phyloP scores from a whole-genome alignment of 2,797 vertebrate genomes.

The Smutsia temminckii region DNA sequence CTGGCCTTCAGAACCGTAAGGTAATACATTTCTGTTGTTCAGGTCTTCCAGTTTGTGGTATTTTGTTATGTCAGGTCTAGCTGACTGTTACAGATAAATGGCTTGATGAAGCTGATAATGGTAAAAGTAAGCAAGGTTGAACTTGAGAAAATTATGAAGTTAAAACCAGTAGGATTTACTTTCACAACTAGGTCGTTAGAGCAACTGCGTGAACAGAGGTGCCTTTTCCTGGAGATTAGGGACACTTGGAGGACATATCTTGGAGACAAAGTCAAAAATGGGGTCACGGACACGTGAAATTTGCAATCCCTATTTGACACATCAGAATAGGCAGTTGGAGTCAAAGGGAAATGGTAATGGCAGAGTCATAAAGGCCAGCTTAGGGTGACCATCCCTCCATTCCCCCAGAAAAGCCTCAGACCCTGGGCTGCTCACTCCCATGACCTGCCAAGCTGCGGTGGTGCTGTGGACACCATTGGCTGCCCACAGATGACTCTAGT shows the following conservation, averaged over 20 bases:
- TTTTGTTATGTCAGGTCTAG: background rate
- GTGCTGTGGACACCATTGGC: background rate
- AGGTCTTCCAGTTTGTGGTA: no score
- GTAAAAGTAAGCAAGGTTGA: background rate
- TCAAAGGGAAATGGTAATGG: background rate
- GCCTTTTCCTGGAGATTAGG: background rate
- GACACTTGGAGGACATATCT: background rate
- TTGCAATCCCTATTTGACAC: background rate
- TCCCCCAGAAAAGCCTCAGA: background rate
- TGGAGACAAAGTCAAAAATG: background rate
- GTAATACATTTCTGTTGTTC: background rate
- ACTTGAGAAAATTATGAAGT: background rate
- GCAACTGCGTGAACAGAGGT: background rate
- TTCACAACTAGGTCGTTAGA: background rate
- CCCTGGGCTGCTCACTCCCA: accelerated
- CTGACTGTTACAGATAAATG: background rate
- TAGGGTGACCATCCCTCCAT: background rate
- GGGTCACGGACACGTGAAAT: background rate
- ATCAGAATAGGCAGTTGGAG: background rate
- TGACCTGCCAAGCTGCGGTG: accelerated
- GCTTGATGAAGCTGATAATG: background rate
- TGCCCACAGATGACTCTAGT: background rate
- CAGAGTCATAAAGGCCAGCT: background rate
- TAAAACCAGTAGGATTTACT: background rate
- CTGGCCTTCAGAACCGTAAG: background rate